phyloP scores from a whole-genome alignment of 2,113 vertebrate species.

The Hippopotamus amphibius region DNA sequence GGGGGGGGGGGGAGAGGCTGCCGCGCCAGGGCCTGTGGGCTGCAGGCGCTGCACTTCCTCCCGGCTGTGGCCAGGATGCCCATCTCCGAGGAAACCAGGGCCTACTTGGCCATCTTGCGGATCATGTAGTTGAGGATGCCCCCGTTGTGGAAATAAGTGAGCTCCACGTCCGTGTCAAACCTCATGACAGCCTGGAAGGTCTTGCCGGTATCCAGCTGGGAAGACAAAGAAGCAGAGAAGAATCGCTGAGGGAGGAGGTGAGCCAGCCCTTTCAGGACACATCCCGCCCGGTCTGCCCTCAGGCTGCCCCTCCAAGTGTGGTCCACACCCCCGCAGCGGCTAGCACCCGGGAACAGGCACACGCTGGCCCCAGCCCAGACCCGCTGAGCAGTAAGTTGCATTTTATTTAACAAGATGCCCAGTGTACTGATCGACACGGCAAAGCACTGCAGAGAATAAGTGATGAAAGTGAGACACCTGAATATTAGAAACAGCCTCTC shows the following conservation, averaged over 20 bases:
- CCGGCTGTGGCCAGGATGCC: fast-evolving
- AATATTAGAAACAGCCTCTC: background rate
- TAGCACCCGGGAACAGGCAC: fast-evolving
- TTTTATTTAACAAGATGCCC: background rate
- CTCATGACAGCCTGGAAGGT: constrained; percentile 93
- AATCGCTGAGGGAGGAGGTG: background rate
- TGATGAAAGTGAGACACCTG: background rate
- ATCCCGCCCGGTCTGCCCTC: background rate
- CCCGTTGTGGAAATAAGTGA: constrained; percentile 94
- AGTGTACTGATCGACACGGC: background rate
- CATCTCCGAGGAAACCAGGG: constrained; percentile 13
- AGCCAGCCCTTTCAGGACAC: background rate
- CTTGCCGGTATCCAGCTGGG: constrained; percentile 94
- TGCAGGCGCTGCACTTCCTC: background rate
- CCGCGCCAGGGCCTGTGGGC: background rate
- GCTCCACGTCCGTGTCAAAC: constrained; percentile 97
- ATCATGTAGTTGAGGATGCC: constrained; percentile 99
- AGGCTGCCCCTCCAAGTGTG: background rate
- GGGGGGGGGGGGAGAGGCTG: no score
- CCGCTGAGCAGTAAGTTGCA: background rate
- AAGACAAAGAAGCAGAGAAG: constrained; percentile 56
- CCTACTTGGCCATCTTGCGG: constrained; percentile 92
- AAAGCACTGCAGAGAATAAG: background rate
- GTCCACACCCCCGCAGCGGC: background rate
- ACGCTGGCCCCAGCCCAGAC: background rate